Evolutionary conservation across 2,113 vertebrate species (phyloP), one percentile per base, ranked within the genome.

Genomic region (Chiloscyllium plagiosum): DNA sequence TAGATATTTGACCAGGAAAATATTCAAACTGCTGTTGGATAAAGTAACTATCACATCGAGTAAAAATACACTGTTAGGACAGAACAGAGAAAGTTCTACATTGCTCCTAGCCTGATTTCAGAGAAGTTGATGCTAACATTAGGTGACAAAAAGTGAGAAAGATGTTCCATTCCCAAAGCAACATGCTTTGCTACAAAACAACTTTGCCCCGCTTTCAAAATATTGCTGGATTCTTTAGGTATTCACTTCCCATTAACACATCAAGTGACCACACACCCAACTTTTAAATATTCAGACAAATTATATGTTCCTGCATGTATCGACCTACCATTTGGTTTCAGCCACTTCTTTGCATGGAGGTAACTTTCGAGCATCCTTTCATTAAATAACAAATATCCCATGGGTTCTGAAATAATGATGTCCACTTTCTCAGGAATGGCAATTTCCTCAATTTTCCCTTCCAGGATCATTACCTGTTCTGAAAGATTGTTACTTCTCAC

Each of bases 321-420:
- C 47, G 66, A 96, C 97, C 96, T 96, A 98, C 98, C 98, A 33
- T 97, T 97, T 78, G 98, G 97, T 96, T 98, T 98, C 95, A 98
- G 96, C 98, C 98, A 98, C 85, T 98, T 98, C 96, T 98, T 98
- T 95, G 98, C 97, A 37, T 97, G 96, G 76, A 99, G 97, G 96
- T 98, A 98, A 96, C 97, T 98, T 96, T 98, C 97, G 96, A 98
- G 89, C 97, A 97, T 98, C 70, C 97, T 97, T 65, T 98, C 97
- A 89, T 97, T 98, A 93, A 98, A 98, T 95, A 98, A 97, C 98
- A 98, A 97, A 96, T 98, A 98, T 90, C 98, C 98, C 96, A 98
- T 98, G 0, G 98, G 98, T 97, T 99, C 98, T 4, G 98, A 98
- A 97, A 98, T 96, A 42, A 98, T 97, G 96, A 98, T 76, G 90